Base-by-base conservation (phyloP, 2,113 vertebrate species). In the Brachypodius melanocephalos region DNA sequence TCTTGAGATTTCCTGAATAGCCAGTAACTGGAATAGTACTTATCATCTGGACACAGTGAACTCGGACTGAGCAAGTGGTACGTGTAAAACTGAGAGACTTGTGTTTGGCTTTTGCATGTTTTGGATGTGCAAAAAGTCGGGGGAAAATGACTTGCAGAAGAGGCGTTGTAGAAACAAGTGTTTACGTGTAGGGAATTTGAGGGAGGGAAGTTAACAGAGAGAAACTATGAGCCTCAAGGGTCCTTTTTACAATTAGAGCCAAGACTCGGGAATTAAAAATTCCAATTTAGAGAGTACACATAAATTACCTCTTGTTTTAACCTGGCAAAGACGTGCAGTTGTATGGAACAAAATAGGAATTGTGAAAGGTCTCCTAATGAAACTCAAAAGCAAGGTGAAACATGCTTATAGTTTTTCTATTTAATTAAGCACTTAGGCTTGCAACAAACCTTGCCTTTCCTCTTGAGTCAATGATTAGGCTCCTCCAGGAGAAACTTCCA, bases 301-400 rank as follows among this genome's bases (percentile, higher is more conserved):
- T 81, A 80, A 95, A 85, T 87, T 96, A 79, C 49, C 57, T 90
- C 89, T 86, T 92, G 91, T 88, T 91, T 94, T 96, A 89, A 85
- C 92, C 78, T 94, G 91, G 85, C 61, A 46, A 43, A 85, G 65
- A 45, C 12, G 8, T 75, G 78, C n/a, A 49, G 58, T 89, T 72
- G 17, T 73, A 38, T 61, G 48, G 55, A 94, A 87, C 76, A 78
- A 80, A 92, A 81, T 29, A 45, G 46, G 54, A 91, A 48, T 93
- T 95, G 88, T 93, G 90, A 87, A 77, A 85, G 63, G 42, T 84
- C 95, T 90, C 62, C 40, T 78, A 84, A 79, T 85, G 88, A 89
- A 93, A 88, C 40, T 51, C 38, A 52, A 80, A 93, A 91, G 82
- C 93, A 95, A 96, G 93, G 83, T 85, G 83, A 78, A 96, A 97